phyloP scores from a whole-genome alignment of 1,140 invertebrate species.

The Drosophila ficusphila region DNA sequence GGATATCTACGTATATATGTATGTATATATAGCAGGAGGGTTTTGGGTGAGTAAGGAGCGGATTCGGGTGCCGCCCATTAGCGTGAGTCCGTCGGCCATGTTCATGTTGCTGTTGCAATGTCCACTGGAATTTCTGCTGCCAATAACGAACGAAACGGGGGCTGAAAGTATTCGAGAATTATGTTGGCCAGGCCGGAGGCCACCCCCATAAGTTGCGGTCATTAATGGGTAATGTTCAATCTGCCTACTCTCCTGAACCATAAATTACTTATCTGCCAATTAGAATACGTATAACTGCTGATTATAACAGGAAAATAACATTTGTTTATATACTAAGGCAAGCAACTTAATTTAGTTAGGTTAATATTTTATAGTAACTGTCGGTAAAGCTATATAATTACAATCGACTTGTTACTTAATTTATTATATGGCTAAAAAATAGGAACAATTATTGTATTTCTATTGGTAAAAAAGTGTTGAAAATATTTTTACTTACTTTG shows the following conservation, averaged over 20 bases:
- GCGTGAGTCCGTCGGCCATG: conserved; percentile 66
- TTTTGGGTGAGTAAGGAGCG: conserved; percentile 6
- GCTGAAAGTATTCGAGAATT: conserved; percentile 17
- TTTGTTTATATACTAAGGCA: not conserved
- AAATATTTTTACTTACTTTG: too few relatives aligned
- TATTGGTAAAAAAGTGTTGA: too few relatives aligned
- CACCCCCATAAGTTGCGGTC: conserved; percentile 1
- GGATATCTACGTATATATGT: not conserved
- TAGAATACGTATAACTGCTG: not conserved
- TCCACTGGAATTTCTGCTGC: conserved; percentile 39
- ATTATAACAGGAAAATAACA: not conserved
- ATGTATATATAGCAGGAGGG: not conserved
- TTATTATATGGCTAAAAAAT: too few relatives aligned
- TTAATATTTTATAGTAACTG: too few relatives aligned
- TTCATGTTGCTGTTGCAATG: conserved; percentile 39
- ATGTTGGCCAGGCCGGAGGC: too few relatives aligned
- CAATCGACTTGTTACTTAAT: too few relatives aligned
- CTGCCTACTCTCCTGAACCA: not conserved
- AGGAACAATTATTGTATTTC: too few relatives aligned
- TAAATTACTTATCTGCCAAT: conserved; percentile 1
- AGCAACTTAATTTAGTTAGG: not conserved
- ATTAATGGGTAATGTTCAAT: conserved; percentile 24
- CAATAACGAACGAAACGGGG: conserved; percentile 17
- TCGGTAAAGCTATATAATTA: too few relatives aligned
- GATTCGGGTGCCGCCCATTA: conserved; percentile 56